Base-by-base conservation (phyloP, 35 echinoderm and acorn worm genomes). In the Diadema setosum region DNA sequence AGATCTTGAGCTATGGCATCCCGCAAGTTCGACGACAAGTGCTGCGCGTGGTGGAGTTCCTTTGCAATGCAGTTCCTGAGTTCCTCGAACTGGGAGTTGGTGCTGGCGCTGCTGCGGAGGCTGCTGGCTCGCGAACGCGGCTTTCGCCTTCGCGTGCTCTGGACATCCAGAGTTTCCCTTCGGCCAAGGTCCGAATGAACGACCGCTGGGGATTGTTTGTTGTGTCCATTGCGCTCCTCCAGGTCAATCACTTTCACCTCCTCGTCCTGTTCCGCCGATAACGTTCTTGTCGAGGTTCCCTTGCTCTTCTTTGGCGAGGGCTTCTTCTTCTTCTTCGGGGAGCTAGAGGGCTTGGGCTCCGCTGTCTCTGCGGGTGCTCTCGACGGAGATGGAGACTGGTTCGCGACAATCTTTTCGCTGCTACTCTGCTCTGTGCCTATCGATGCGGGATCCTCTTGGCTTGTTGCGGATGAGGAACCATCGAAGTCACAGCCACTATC, bases 401-500 rank as follows among this genome's bases (percentile, higher is more conserved):
- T 30, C 31, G 8, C 6, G 35, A 65, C 12, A 55, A 34, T 18
- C 52, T 60, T 45, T 58, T 81, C 25, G 39, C 73, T 46, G 65
- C 45, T 16, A 39, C 65, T 44, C 44, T 26, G 39, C 73, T 78
- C 73, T 14, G 73, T 78, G 37, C 64, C 81, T 70, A 73, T 48
- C 2, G 26, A 35, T 8, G 91, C 89, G 0, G 3, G 29, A 46
- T 94, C 96, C 4, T 94, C 95, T 1, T 89, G 85, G 35, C 86
- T 88, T 3, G 88, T 94, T 20, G 96, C 87, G n/a, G 96, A 92
- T 25, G 96, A 99, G 20, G 92, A 94, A 55, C 83, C 90, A 70
- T 95, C 92, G 25, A 94, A 70, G 80, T 99, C 96, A 67, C 96
- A 99, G 25, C 96, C 96, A 41, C 96, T 99, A 87, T 99, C 96